Conservation (phyloP, 1,140 invertebrate genomes). For the Megathymus violae region DNA sequence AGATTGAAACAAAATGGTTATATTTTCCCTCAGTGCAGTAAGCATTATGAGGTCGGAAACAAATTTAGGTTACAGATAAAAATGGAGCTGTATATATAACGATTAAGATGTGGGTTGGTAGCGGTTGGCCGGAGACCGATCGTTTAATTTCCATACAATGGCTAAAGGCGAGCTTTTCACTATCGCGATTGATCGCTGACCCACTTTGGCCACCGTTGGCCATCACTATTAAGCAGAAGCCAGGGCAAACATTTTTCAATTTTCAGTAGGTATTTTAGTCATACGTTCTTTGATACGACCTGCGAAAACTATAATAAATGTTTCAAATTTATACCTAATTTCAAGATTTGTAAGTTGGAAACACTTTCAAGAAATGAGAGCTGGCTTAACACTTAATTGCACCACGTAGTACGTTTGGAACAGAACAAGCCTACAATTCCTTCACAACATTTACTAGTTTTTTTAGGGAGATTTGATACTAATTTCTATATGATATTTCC, state of each 20-base stretch:
- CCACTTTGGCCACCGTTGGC: slow-evolving; percentile 55
- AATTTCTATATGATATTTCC: too few species aligned
- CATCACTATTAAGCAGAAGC: slow-evolving; percentile 47
- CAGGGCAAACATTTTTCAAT: background rate
- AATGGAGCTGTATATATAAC: slow-evolving; percentile 9
- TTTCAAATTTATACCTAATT: too few species aligned
- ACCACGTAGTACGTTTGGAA: too few species aligned
- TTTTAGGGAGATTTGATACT: too few species aligned
- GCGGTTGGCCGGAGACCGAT: slow-evolving; percentile 40
- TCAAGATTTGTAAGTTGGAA: too few species aligned
- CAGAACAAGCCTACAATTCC: too few species aligned
- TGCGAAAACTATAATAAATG: too few species aligned
- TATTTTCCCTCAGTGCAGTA: background rate
- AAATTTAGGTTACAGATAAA: slow-evolving; percentile 19
- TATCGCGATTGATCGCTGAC: slow-evolving; percentile 77
- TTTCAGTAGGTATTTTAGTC: too few species aligned
- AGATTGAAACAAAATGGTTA: background rate
- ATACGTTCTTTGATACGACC: too few species aligned
- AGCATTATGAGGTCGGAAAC: background rate
- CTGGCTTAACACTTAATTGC: too few species aligned
- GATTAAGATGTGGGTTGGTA: slow-evolving; percentile 28
- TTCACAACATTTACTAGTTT: too few species aligned
- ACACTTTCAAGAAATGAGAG: too few species aligned
- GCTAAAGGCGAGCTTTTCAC: slow-evolving; percentile 57
- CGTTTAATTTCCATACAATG: slow-evolving; percentile 76